Evolutionary conservation across 2,888 invertebrate species (phyloP).

Genomic region (Euspilapteryx auroguttella): DNA sequence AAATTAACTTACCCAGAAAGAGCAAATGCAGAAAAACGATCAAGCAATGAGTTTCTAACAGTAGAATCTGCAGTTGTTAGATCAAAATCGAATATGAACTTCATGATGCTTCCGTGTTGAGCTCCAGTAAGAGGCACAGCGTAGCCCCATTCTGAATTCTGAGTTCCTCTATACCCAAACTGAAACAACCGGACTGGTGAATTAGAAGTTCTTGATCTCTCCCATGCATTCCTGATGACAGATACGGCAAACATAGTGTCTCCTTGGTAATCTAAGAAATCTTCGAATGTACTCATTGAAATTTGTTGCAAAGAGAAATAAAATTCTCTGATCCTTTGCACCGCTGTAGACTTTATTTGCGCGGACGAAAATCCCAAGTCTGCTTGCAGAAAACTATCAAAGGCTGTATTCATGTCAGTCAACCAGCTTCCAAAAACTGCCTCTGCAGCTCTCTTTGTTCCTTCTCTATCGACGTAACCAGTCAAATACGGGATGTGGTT

Average conservation of each 20-base stretch:
- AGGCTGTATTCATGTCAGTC: constrained; percentile 27
- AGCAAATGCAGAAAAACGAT: constrained; percentile 23
- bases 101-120: constrained; percentile 30
- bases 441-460: constrained; percentile 28
- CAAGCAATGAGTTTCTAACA: constrained; percentile 17
- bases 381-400: constrained; percentile 29
- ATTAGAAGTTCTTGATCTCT: constrained; percentile 24
- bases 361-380: constrained; percentile 20
- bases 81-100: constrained; percentile 32
- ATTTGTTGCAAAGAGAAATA: constrained; percentile 25
- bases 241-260: constrained; percentile 31
- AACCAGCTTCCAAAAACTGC: constrained; percentile 23
- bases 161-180: constrained; percentile 29
- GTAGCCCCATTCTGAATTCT: constrained; percentile 27
- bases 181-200: constrained; percentile 26
- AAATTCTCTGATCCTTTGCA: constrained; percentile 18
- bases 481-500: constrained; percentile 31
- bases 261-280: constrained; percentile 36
- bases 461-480: constrained; percentile 34
- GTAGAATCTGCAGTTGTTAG: constrained; percentile 15
- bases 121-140: constrained; percentile 28
- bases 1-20: constrained; percentile 28
- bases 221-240: constrained; percentile 23
- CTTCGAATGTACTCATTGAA: constrained; percentile 25
- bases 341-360: constrained; percentile 14